These are phyloP conservation scores for Copidosoma aretas DNA, from an alignment of 2,888 invertebrate genomes.

Conservation along the genomic window DNA sequence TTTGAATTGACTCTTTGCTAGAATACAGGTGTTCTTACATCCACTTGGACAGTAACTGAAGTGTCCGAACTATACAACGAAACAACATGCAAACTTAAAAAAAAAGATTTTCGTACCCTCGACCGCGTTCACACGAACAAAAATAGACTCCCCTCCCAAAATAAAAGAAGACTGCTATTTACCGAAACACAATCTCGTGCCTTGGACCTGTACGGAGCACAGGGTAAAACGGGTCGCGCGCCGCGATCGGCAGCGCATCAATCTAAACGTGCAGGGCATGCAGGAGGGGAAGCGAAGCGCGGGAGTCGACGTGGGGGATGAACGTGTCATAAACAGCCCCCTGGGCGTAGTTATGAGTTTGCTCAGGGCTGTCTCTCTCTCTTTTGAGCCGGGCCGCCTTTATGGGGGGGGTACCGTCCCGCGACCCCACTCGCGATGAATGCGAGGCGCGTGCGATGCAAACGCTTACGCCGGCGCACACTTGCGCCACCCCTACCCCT, in stretches of 20 bases:
- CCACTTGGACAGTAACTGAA: too few species aligned
- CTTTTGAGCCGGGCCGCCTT: too few species aligned
- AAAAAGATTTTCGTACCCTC: too few species aligned
- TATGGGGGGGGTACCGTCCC: too few species aligned
- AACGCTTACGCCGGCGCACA: too few species aligned
- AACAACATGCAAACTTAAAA: too few species aligned
- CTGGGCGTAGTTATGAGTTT: slow-evolving; percentile 60
- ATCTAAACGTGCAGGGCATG: neutral
- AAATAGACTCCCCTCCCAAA: neutral
- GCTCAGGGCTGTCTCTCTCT: slow-evolving; percentile 43
- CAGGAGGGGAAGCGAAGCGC: neutral
- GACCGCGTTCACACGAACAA: neutral
- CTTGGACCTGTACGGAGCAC: neutral
- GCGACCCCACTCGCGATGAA: slow-evolving; percentile 4
- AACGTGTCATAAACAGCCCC: slow-evolving; percentile 61
- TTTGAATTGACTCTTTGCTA: too few species aligned
- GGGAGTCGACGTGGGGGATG: slow-evolving; percentile 50
- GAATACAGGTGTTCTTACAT: too few species aligned
- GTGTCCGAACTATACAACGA: too few species aligned
- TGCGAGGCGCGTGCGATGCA: slow-evolving; percentile 7
- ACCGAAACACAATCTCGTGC: slow-evolving; percentile 17
- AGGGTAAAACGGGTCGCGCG: neutral
- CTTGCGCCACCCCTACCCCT: neutral
- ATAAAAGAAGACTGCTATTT: neutral
- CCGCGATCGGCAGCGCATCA: neutral